Base-by-base conservation (phyloP, 2,797 vertebrate genomes). In the Rhodeus uyekii region DNA sequence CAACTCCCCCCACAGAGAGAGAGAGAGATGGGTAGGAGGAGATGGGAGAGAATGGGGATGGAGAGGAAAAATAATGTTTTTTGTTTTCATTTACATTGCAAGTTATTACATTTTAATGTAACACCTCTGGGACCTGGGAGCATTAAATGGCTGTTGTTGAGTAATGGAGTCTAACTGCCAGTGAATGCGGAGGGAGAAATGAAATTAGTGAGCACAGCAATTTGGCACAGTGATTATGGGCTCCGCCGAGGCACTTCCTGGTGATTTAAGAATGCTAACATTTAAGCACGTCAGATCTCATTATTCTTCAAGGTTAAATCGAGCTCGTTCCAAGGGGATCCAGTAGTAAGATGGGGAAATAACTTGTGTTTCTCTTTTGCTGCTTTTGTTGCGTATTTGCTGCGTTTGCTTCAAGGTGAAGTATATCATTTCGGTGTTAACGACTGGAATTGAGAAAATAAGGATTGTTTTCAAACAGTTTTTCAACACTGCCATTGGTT, bases 121-220 rank as follows among this genome's bases (percentile, higher is more conserved):
- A 90, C 92, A 93, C 92, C 93, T 95, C 92, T 84, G 86, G 93
- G 93, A 94, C 88, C 90, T 88, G 88, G 91, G 90, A 92, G 93
- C 92, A 93, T 94, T 95, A 95, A 95, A 96, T 94, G 93, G 92
- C 93, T 93, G 93, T 93, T 94, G 92, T 94, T 95, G 94, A 95
- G 94, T 95, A 95, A 95, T 95, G 93, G 91, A 94, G 93, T 91
- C 90, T 94, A 95, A 95, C 94, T 93, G 93, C 93, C 88, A 93
- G 94, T 92, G 90, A 94, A 94, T 94, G 93, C 93, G 90, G 89
- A 76, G 93, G 93, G 93, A 94, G 92, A 94, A 95, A 94, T 96
- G 93, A 93, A 95, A 95, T 93, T 94, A 94, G 91, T 72, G 86
- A 88, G 91, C 92, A 76, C 90, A 91, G 91, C 90, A 91, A 93